Base-by-base conservation (phyloP, 2,797 vertebrate genomes). In the Danio tinwini region DNA sequence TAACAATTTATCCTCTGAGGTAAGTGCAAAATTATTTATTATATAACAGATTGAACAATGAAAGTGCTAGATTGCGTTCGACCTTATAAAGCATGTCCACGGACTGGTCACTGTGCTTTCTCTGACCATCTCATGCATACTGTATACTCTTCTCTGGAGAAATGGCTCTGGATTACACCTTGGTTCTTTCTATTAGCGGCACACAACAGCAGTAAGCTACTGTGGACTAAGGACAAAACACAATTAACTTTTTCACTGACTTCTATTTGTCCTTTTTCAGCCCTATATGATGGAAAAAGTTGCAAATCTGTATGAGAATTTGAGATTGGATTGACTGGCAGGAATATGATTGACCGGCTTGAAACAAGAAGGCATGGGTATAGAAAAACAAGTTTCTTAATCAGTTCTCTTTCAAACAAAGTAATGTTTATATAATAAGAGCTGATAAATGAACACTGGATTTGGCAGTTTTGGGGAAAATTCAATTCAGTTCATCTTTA, bases 191-290 rank as follows among this genome's bases (percentile, higher is more conserved):
- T 45, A 56, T 82, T 55, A 64, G 29, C 16, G 56, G 13, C 5
- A 64, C 52, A 47, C 61, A 2, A 11, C 62, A 29, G 73, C 45
- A 78, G 29, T 11, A 42, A 52, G 63, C 72, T 37, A 7, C 21
- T 58, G 52, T 58, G 81, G 52, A 37, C 17, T 77, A 63, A 61
- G 17, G 53, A 56, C 59, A 53, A 9, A 59, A 76, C 64, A 75
- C 77, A 69, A 78, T 83, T 81, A 65, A 74, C 73, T 83, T 81
- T 21, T 74, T 53, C 19, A 11, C 47, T 13, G 29, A 69, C 72
- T 76, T 59, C 78, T 7, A 21, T 29, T 53, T 47, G 47, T 71
- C 53, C 17, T 44, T 72, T 72, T 39, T 9, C 14, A 12, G 21
- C 14, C 52, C 47, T 52, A n/a, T 17, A 17, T 12, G 6, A 52